Evolutionary conservation across 2,113 vertebrate species (phyloP), one percentile per base, ranked within the genome.

Genomic region (Tamias sibiricus): DNA sequence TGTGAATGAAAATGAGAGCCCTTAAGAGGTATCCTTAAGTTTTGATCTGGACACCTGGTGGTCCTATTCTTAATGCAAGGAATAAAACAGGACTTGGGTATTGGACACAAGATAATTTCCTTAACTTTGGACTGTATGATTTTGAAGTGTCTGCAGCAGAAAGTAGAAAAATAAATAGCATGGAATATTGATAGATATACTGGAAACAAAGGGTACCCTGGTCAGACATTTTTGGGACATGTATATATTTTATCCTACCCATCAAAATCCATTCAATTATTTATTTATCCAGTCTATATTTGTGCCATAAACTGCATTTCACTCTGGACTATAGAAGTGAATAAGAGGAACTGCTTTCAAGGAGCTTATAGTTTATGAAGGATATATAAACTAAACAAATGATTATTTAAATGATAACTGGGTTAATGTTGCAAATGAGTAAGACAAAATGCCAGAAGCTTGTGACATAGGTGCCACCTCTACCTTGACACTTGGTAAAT

Each of bases 371-470:
- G 24, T 35, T 72, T 64, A 72, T 22, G 6, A 1, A 30, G 24
- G 6, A 59, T 64, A 64, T 9, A 7, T 6, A 24, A 86, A 42
- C 57, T 47, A 93, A 95, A 81, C n/a, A 92, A 76, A 72, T 19
- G 76, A 37, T 83, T 95, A 44, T 90, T 83, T 92, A 92, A 54
- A 32, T 74, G 75, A 76, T 49, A 90, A 90, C 57, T 69, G 6
- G 20, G n/a, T 74, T 82, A 74, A 66, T 24, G 8, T 4, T 59
- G 37, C 37, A 40, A 76, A 37, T 49, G 4, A 89, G 44, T n/a
- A 80, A 26, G 59, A 71, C 32, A 54, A 90, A 79, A 40, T 57
- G 22, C 2, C 35, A 79, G 4, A 9, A 83, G 1, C 69, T 4
- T n/a, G 30, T 35, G 90, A 80, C 74, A 95, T 1, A 44, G 16